phyloP scores from a whole-genome alignment of 1,140 invertebrate species.

The Catajapyx aquilonaris region DNA sequence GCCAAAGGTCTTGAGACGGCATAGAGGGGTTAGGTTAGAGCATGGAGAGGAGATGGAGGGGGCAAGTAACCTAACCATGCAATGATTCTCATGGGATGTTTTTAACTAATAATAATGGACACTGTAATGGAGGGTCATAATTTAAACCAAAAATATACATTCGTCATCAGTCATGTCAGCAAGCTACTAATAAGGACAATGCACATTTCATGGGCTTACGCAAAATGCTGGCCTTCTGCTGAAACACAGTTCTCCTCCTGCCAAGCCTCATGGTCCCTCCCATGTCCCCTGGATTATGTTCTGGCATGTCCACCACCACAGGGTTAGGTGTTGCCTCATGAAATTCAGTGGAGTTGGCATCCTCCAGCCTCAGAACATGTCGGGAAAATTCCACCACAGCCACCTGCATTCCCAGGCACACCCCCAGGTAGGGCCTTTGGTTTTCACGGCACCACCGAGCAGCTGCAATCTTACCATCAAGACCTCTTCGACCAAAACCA shows the following conservation, averaged over 20 bases:
- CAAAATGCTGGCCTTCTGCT: conserved; percentile 28
- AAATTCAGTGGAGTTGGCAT: conserved; percentile 68
- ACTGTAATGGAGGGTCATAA: no score
- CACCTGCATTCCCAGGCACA: conserved; percentile 92
- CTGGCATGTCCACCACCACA: conserved; percentile 96
- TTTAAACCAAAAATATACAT: no score
- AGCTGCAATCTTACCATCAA: conserved; percentile 90
- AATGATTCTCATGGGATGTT: no score
- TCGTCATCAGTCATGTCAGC: no score
- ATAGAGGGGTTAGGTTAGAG: no score
- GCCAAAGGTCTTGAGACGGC: no score
- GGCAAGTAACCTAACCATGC: no score
- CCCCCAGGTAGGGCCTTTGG: conserved; percentile 77
- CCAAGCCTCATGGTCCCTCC: conserved; percentile 98
- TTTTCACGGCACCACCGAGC: conserved; percentile 81
- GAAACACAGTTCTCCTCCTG: conserved; percentile 67
- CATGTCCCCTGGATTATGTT: conserved; percentile 78
- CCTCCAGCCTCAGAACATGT: conserved; percentile 53
- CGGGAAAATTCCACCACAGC: conserved; percentile 86
- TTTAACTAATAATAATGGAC: no score
- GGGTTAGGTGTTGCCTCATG: conserved; percentile 40
- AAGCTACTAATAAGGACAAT: no score
- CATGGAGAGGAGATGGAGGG: no score
- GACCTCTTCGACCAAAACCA: conserved; percentile 87
- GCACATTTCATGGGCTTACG: conserved; percentile 32